Base-by-base conservation (phyloP, 2,888 invertebrate genomes). In the Lagria hirta region DNA sequence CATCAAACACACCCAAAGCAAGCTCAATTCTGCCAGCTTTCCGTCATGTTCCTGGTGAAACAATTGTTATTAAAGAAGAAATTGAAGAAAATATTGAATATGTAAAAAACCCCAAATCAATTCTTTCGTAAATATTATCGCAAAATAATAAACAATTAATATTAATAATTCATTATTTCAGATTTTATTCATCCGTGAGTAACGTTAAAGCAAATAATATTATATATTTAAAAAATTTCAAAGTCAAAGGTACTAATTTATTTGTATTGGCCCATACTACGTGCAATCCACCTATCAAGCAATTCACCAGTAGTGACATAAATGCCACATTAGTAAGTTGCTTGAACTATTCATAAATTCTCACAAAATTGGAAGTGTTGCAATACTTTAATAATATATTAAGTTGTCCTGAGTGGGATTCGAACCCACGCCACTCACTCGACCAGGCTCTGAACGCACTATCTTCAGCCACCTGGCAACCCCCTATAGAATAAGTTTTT, bases 261-360 rank as follows among this genome's bases (percentile, higher is more conserved):
- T 73, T 81, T 34, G 70, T 83, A 3, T 70, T 80, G 50, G 77
- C 83, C 3, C 77, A 82, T 53, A 83, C 83, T 0, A 82, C 82
- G 1, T 78, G 78, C 1, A 80, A 79, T 1, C 62, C 80, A 6
- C 58, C 64, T 6, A 48, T 55, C 21, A 54, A 51, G 28, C 32
- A 48, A 10, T 48, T 48, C 11, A 41, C 34, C 8, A 45, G 46
- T 30, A 34, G 34, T 8, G 38, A 48, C 8, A 6, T 32, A 35
- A n/a, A 35, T 21, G 15, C 26, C 20, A 22, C n/a, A n/a, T n/a
- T n/a, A n/a, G n/a, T n/a, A n/a, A n/a, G n/a, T n/a, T n/a, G n/a
- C n/a, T n/a, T n/a, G n/a, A n/a, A n/a, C n/a, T n/a, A n/a, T n/a
- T n/a, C n/a, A n/a, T n/a, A n/a, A n/a, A n/a, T n/a, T n/a, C n/a